A percentile compares a stretch with the other conserved stretches of the same genome.
Conservation (phyloP, 2,797 vertebrate genomes). For the Anisognathus igniventris region DNA sequence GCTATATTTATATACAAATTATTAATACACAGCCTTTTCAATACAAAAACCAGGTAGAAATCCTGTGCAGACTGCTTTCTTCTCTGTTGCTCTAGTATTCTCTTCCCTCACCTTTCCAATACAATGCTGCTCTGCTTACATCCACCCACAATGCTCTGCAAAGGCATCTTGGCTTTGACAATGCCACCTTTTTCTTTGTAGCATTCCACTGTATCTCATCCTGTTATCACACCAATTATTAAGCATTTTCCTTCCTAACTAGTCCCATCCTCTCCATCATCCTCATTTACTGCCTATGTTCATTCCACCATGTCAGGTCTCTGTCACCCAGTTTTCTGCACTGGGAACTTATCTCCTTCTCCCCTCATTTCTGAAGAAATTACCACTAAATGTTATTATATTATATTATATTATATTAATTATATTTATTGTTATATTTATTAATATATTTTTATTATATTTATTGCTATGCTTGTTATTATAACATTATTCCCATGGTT, state of each 20-base stretch:
- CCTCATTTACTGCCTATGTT: background rate
- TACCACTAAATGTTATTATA: background rate
- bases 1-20: background rate
- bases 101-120: background rate
- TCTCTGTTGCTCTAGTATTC: background rate
- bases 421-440: background rate
- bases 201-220: background rate
- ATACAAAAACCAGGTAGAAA: background rate
- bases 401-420: background rate
- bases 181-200: background rate
- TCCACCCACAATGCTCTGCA: background rate
- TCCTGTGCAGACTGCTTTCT: background rate
- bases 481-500: background rate
- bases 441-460: background rate
- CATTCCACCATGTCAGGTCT: background rate
- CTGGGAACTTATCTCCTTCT: background rate
- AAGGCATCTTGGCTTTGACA: background rate
- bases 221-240: background rate
- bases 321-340: background rate
- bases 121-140: background rate
- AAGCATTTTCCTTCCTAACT: background rate
- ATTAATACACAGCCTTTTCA: background rate
- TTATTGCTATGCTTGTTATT: background rate
- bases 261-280: background rate
- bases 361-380: background rate